These are phyloP conservation scores for Pogonomyrmex barbatus DNA, from an alignment of 1,140 invertebrate genomes.

Conservation along the genomic window DNA sequence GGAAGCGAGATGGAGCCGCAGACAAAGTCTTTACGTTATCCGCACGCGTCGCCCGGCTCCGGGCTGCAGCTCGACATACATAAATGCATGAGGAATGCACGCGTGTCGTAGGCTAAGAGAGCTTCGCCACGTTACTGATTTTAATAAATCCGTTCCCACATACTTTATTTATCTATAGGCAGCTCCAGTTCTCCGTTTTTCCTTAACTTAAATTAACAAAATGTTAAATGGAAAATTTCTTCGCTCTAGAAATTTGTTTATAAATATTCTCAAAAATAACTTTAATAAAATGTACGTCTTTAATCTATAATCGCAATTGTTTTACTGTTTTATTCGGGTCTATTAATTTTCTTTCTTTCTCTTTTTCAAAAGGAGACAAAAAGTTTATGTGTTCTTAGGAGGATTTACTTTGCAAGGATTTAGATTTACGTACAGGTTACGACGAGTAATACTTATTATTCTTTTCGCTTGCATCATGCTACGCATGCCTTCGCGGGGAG, in stretches of 20 bases:
- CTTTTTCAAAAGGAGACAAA: not conserved
- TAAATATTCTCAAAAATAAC: not conserved
- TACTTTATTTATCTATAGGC: conserved; percentile 31
- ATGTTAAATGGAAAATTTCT: not conserved
- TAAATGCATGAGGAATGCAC: conserved; percentile 55
- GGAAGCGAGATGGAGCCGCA: conserved; percentile 48
- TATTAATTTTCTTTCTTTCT: not conserved
- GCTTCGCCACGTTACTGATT: conserved; percentile 40
- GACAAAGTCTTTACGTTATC: conserved; percentile 49
- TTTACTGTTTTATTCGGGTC: not conserved
- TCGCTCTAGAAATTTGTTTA: not conserved
- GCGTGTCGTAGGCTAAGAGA: conserved; percentile 14
- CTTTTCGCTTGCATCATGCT: conserved; percentile 33
- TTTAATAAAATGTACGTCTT: not conserved
- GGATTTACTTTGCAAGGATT: not conserved
- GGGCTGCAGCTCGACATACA: conserved; percentile 48
- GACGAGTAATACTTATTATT: not conserved
- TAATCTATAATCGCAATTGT: not conserved
- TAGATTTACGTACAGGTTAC: not conserved
- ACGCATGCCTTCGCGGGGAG: not conserved
- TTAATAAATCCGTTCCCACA: conserved; percentile 55
- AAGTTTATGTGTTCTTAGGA: not conserved
- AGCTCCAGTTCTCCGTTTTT: not conserved
- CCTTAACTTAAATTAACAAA: not conserved
- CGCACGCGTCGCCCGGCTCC: conserved; percentile 37